Percentiles rank a stretch among this genome's conserved stretches.
These are phyloP conservation scores for Lucilia cuprina DNA, from an alignment of 1,140 invertebrate genomes.

Conservation along the genomic window DNA sequence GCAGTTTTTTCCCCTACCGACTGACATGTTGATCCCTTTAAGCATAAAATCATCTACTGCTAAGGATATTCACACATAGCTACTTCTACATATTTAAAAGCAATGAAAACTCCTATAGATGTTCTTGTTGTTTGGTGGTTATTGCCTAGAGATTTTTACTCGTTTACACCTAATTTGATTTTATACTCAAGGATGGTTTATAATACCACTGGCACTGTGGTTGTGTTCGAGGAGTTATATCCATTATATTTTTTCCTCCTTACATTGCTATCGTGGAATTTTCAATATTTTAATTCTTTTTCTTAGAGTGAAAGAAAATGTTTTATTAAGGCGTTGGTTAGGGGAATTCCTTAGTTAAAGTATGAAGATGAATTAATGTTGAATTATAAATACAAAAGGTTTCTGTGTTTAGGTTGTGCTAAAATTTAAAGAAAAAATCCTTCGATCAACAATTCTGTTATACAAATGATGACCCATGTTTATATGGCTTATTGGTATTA, in stretches of 20 bases:
- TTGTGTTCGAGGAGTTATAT: neutral
- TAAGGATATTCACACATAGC: neutral
- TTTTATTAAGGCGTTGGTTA: neutral
- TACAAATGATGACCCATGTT: too few relatives aligned
- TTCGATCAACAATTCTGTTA: too few relatives aligned
- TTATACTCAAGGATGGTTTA: conserved; percentile 27
- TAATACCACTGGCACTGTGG: conserved; percentile 6
- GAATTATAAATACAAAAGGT: too few relatives aligned
- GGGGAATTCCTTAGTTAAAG: too few relatives aligned
- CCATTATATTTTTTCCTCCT: neutral
- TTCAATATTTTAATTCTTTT: conserved; percentile 3
- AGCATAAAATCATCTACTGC: conserved; percentile 21
- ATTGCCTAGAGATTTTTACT: conserved; percentile 29
- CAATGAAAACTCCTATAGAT: neutral
- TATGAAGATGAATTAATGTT: too few relatives aligned
- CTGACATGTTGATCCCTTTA: conserved; percentile 13
- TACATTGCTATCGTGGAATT: conserved; percentile 9
- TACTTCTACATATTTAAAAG: neutral
- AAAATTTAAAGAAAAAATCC: too few relatives aligned
- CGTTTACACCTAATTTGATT: conserved; percentile 40
- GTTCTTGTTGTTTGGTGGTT: conserved; percentile 7
- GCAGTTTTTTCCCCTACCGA: neutral
- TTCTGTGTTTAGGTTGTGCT: too few relatives aligned
- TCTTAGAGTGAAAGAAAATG: neutral
- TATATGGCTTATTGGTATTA: too few relatives aligned